phyloP scores from a whole-genome alignment of 2,888 invertebrate genomes.

The Phanerotoma sp. region DNA sequence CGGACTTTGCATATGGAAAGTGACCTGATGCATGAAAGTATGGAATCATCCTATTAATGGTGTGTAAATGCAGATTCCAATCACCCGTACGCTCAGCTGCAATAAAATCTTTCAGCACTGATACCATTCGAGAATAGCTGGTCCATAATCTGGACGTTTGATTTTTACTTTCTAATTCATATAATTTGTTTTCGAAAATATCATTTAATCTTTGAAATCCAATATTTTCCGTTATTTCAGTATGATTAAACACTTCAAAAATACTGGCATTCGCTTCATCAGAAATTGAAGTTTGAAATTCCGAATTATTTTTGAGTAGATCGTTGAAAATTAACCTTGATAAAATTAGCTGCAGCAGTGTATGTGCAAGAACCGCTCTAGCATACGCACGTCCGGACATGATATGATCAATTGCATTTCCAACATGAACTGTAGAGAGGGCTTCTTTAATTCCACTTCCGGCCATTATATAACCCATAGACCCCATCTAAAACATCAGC shows the following conservation, averaged over 20 bases:
- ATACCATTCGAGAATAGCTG: constrained; percentile 28
- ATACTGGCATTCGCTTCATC: no score
- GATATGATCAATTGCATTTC: no score
- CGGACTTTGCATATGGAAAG: constrained; percentile 40
- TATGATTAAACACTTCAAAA: no score
- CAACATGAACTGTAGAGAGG: no score
- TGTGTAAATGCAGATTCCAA: constrained; percentile 36
- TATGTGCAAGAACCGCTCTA: no score
- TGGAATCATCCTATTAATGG: constrained; percentile 37
- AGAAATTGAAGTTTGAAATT: no score
- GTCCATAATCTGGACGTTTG: constrained; percentile 29
- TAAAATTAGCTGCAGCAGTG: no score
- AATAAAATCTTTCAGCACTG: constrained; percentile 28
- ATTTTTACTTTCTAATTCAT: background rate
- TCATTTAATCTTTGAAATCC: background rate
- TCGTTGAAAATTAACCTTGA: no score
- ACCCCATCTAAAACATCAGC: background rate
- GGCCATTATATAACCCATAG: background rate
- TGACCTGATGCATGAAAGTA: constrained; percentile 43
- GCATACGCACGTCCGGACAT: no score
- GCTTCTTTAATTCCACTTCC: no score
- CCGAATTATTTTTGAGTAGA: no score
- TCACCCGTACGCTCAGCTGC: constrained; percentile 35
- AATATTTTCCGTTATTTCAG: no score
- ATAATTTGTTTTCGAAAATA: background rate